Evolutionary conservation across 1,140 invertebrate genomes (phyloP), one percentile per base, ranked within the genome.

Genomic region (Neotoxoptera formosana): DNA sequence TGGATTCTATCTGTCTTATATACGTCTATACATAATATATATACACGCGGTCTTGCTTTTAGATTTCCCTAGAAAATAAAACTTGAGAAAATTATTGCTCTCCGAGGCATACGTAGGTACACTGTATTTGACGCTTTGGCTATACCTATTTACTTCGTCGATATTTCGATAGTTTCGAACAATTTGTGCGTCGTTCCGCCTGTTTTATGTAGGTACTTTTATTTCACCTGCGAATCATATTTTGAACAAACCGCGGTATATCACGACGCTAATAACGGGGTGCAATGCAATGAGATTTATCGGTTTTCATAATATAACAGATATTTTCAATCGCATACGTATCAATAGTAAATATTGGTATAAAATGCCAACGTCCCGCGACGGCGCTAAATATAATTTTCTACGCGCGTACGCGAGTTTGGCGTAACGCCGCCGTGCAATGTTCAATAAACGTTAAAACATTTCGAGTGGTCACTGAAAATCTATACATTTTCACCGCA

Each of bases 401-500:
- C 47, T 86, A 86, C 25, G 25, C 23, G 25, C 47, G 30, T 60
- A 60, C 21, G 25, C 30, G 30, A 86, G 45, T 48, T 17, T n/a
- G 36, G 36, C 11, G n/a, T 36, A 36, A 86, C 21, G 51, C 23
- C 30, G 47, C 41, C 1, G 14, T 86, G 2, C 47, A 30, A 86
- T 86, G 45, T 47, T 41, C 23, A 25, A 25, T 86, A 86, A 76
- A 76, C 60, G 60, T 30, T 76, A 34, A 25, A 86, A 47, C 36
- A 86, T 86, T 86, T 86, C 36, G 84, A 86, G 87, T 88, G 48
- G 87, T 88, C 87, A 88, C 87, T 51, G 48, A 88, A 88, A 88
- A 88, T 88, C 87, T 51, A 88, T 88, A 88, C 20, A 48, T 51
- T 51, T 88, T 53, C 87, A 51, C 87, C 87, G 87, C 87, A 51